Percentiles rank a stretch among this genome's conserved stretches.
Conservation (phyloP, 1,140 invertebrate genomes). For the Neodiprion fabricii region DNA sequence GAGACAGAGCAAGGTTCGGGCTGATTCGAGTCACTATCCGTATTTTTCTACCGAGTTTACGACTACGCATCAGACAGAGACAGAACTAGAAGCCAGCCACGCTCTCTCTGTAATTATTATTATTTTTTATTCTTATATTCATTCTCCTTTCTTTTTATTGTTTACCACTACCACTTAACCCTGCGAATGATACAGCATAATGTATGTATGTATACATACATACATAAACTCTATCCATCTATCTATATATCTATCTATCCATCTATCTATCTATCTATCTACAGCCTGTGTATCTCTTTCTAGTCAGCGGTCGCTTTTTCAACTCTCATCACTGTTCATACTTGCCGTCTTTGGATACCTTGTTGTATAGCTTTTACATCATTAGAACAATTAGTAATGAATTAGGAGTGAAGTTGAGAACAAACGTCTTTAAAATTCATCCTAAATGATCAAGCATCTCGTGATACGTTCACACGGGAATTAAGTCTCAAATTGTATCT, state of each 20-base stretch:
- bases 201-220: not conserved
- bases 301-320: not conserved
- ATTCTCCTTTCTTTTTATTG: too few relatives aligned
- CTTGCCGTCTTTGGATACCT: not conserved
- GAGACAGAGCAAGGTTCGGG: not conserved
- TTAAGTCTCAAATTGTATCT: too few relatives aligned
- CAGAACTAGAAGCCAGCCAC: too few relatives aligned
- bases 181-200: not conserved
- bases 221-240: not conserved
- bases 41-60: not conserved
- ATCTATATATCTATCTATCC: not conserved
- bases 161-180: too few relatives aligned
- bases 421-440: too few relatives aligned
- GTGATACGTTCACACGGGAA: too few relatives aligned
- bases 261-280: not conserved
- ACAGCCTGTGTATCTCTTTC: not conserved
- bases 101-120: not conserved
- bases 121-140: not conserved
- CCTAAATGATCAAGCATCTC: too few relatives aligned
- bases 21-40: not conserved
- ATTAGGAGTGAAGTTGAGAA: not conserved
- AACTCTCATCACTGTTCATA: not conserved
- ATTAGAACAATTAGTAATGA: not conserved
- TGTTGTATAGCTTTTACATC: conserved; percentile 13
- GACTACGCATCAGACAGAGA: too few relatives aligned